phyloP scores from a whole-genome alignment of 2,888 invertebrate genomes.

The Tetranychus piercei region DNA sequence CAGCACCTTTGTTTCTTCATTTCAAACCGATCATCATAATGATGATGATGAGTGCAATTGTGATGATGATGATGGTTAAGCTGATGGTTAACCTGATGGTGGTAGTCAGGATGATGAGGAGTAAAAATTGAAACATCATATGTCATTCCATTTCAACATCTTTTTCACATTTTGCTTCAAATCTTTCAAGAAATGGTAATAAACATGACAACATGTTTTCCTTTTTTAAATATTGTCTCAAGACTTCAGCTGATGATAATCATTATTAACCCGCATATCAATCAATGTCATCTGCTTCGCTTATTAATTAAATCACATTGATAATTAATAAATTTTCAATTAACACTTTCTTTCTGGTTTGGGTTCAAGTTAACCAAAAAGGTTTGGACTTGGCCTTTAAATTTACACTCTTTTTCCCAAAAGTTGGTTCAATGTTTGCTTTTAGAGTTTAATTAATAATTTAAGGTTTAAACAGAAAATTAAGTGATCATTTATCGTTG shows the following conservation, averaged over 20 bases:
- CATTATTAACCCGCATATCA: neutral
- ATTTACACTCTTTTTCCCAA: too few relatives aligned
- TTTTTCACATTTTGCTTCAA: too few relatives aligned
- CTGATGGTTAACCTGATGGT: too few relatives aligned
- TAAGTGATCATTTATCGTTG: too few relatives aligned
- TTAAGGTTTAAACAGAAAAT: too few relatives aligned
- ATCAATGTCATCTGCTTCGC: neutral
- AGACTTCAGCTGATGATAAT: neutral
- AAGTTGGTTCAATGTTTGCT: too few relatives aligned
- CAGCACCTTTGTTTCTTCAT: neutral
- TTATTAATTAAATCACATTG: neutral
- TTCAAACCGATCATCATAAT: neutral
- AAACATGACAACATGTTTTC: neutral
- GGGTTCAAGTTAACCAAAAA: too few relatives aligned
- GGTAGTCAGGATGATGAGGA: too few relatives aligned
- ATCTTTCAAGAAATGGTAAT: neutral
- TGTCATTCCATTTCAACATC: neutral
- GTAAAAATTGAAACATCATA: neutral
- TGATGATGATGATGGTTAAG: too few relatives aligned
- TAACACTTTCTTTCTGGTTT: too few relatives aligned
- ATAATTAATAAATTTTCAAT: neutral
- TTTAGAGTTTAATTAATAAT: too few relatives aligned
- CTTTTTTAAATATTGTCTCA: neutral
- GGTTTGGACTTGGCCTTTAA: too few relatives aligned
- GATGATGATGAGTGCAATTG: neutral